Percentiles rank a stretch among this genome's conserved stretches.
Evolutionary conservation across 2,113 vertebrate genomes (phyloP).

Genomic region (Podarcis raffonei): DNA sequence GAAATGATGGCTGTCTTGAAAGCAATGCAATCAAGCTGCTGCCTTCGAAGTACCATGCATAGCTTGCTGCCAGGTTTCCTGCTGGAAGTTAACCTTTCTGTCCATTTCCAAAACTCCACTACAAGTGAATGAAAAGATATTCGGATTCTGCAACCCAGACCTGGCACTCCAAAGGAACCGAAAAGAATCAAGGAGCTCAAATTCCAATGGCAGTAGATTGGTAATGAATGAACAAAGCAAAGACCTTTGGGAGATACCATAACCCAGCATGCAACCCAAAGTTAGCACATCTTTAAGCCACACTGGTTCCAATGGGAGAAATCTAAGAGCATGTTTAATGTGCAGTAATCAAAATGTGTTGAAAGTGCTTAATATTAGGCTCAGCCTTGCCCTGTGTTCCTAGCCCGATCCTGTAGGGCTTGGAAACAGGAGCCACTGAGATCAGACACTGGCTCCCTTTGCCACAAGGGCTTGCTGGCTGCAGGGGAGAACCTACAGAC

Average conservation of each 20-base stretch:
- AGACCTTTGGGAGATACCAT: no score
- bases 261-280: neutral
- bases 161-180: neutral
- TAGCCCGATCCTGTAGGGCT: neutral
- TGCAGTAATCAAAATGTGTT: neutral
- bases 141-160: constrained; percentile 37
- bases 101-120: neutral
- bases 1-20: constrained; percentile 57
- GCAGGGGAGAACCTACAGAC: neutral
- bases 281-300: neutral
- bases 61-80: constrained; percentile 20
- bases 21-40: constrained; percentile 53
- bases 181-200: fast-evolving
- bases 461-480: neutral
- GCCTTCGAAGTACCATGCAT: neutral
- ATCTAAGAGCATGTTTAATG: neutral
- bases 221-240: neutral
- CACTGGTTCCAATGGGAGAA: neutral
- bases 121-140: constrained; percentile 24
- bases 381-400: neutral
- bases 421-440: neutral
- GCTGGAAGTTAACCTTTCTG: constrained; percentile 15
- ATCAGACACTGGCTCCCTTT: neutral
- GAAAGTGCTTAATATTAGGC: neutral
- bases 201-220: neutral